Evolutionary conservation across 2,113 vertebrate species (phyloP).

Genomic region (crab-eating macaque (Macaca fascicularis)): DNA sequence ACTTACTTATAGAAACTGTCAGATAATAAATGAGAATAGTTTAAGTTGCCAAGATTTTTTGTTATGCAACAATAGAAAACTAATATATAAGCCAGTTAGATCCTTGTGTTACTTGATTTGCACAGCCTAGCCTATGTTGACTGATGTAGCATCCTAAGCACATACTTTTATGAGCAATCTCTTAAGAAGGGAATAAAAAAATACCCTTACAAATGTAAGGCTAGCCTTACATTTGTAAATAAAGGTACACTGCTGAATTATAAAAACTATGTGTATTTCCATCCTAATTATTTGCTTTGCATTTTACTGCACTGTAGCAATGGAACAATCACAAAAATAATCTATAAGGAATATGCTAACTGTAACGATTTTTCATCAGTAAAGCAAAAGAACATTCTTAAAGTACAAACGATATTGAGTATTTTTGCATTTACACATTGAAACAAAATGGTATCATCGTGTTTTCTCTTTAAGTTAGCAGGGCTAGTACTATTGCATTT

Average conservation of each 20-base stretch:
- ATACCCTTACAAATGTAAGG: background rate
- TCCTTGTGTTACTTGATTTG: background rate
- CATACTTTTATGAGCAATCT: background rate
- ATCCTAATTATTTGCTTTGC: background rate
- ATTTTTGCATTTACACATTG: background rate
- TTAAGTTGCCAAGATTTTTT: background rate
- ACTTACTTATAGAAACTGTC: background rate
- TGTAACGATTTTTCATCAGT: background rate
- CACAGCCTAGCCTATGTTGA: background rate
- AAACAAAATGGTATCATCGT: background rate
- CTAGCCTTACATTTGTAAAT: background rate
- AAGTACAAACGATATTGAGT: background rate
- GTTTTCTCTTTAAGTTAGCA: background rate
- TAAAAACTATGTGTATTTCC: background rate
- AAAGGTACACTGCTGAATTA: background rate
- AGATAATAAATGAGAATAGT: background rate
- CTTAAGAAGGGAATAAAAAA: background rate
- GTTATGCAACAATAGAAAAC: background rate
- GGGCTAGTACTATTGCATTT: background rate
- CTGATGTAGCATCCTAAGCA: background rate
- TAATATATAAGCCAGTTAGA: background rate
- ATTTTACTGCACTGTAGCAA: background rate
- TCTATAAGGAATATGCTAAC: background rate
- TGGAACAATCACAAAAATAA: background rate
- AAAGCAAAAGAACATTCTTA: constrained; percentile 20